Base-by-base conservation (phyloP, 2,888 invertebrate genomes). In the Steinernema carpocapsae region DNA sequence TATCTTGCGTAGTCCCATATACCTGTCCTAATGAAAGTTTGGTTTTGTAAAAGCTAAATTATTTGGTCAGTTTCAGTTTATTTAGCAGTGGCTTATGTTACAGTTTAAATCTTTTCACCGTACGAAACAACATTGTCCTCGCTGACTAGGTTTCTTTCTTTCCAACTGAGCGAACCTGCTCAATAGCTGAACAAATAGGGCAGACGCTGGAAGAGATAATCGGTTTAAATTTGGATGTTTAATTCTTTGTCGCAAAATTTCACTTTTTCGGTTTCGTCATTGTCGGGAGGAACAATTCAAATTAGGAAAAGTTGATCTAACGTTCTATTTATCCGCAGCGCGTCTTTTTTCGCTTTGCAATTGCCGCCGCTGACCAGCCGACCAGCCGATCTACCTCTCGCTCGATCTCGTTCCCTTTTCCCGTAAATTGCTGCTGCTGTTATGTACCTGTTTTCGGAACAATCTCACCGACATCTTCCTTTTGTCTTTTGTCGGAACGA, bases 321-420 rank as follows among this genome's bases (percentile, higher is more conserved):
- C 32, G 64, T 64, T 64, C 64, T 64, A 64, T 64, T 64, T 64
- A 64, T 64, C 37, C 32, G 64, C 48, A 48, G 48, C 48, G 48
- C 64, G 32, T 64, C 64, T 64, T 64, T 64, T 64, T 64, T 12
- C 64, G 10, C 32, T 64, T 64, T 56, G 56, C 56, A 56, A 56
- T 56, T 56, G 56, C 56, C 56, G 56, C 56, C 56, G 26, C 14
- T 7, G 10, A 43, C 43, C 43, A 43, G 43, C 7, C 14, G 43
- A 10, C 43, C n/a, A n/a, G n/a, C 6, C 48, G 19, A 48, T 48
- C 56, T 56, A 56, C 56, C 56, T 56, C 56, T 19, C 19, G 48
- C 22, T 56, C 56, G 56, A 4, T 56, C 56, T 22, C 48, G 48
- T 48, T 48, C 56, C 32, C 64, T 32, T 64, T 64, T 64, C 32